Conservation (phyloP, 1,140 invertebrate species). For the Temnothorax nylanderi region DNA sequence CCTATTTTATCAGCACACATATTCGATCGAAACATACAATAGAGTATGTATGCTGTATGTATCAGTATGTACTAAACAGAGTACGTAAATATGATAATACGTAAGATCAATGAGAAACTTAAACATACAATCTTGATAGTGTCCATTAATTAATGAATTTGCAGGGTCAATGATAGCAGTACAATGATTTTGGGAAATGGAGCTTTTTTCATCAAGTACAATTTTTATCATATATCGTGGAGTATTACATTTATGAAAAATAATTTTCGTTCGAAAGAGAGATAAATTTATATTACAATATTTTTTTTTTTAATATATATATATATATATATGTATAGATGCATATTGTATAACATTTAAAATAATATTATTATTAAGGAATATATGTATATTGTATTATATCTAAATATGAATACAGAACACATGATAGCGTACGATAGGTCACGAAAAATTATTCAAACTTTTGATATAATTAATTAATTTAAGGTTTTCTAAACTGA, state of each 20-base stretch:
- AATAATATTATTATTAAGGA: not conserved
- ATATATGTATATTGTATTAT: not conserved
- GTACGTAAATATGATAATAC: not conserved
- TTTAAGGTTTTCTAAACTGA: not conserved
- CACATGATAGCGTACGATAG: not conserved
- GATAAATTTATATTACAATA: no score
- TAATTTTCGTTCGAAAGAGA: no score
- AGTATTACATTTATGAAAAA: no score
- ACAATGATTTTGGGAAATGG: not conserved
- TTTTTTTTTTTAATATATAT: no score
- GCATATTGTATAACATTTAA: not conserved
- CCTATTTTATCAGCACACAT: not conserved
- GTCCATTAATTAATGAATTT: not conserved
- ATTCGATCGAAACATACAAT: not conserved
- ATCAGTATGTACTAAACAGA: no score
- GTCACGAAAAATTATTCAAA: not conserved
- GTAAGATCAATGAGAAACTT: not conserved
- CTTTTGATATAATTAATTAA: not conserved
- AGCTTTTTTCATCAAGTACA: no score
- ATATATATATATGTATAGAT: not conserved
- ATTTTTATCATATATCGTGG: no score
- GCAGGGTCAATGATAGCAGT: not conserved
- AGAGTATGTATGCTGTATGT: no score
- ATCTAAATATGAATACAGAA: not conserved
- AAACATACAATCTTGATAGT: not conserved